These are phyloP conservation scores for Hylomyscus alleni DNA, from an alignment of 2,797 vertebrate species.

Conservation along the genomic window DNA sequence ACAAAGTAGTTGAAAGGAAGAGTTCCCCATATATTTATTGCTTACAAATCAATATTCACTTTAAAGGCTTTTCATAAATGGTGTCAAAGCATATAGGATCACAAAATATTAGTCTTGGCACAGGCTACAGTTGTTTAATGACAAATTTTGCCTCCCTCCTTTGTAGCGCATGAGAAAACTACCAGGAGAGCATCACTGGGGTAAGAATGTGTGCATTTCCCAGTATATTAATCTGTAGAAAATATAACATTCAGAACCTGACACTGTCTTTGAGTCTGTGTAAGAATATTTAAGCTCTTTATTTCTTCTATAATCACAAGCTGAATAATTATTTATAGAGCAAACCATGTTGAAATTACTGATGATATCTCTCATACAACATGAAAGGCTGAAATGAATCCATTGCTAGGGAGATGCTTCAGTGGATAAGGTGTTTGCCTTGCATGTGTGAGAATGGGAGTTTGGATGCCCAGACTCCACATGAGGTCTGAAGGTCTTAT, in stretches of 20 bases:
- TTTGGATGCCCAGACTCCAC: background rate
- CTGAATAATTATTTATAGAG: background rate
- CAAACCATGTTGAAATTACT: background rate
- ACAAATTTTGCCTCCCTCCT: background rate
- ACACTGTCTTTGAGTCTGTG: background rate
- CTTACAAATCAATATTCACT: background rate
- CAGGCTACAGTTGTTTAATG: background rate
- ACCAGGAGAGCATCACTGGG: background rate
- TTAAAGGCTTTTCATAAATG: background rate
- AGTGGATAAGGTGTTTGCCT: background rate
- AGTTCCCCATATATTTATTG: too few relatives aligned
- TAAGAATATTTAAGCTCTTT: too few relatives aligned
- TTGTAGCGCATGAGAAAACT: accelerated
- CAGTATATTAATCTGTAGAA: background rate
- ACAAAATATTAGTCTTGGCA: background rate
- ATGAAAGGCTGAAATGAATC: background rate
- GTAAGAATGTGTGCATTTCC: background rate
- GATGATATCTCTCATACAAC: background rate
- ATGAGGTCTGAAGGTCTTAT: background rate
- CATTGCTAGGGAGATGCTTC: background rate
- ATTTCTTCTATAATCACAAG: background rate
- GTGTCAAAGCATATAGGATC: background rate
- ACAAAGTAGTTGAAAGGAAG: too few relatives aligned
- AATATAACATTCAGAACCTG: background rate
- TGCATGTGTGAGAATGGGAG: too few relatives aligned